These are phyloP conservation scores for Lasius fuliginosus DNA, from an alignment of 2,888 invertebrate genomes.

Conservation along the genomic window DNA sequence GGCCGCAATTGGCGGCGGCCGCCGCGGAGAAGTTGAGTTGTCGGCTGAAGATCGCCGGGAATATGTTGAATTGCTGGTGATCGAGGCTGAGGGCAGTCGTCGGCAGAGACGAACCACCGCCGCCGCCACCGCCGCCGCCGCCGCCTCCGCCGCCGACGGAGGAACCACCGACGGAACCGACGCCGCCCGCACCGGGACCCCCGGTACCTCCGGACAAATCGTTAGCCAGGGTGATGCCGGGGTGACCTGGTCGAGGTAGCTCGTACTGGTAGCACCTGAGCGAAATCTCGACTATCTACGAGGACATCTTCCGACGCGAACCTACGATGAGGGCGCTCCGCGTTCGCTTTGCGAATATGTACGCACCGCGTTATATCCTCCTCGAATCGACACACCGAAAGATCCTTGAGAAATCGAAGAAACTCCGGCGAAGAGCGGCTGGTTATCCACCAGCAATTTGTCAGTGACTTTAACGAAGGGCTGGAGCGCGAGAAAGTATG, in stretches of 20 bases:
- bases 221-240: conserved; percentile 86
- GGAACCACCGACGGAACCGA: conserved; percentile 94
- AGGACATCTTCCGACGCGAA: conserved; percentile 68
- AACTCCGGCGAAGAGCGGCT: background rate
- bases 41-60: conserved; percentile 96
- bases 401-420: background rate
- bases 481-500: background rate
- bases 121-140: conserved; percentile 89
- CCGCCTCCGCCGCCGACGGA: conserved; percentile 88
- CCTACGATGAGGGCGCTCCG: conserved; percentile 38
- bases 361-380: conserved; percentile 9
- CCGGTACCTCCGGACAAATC: conserved; percentile 84
- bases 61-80: conserved; percentile 96
- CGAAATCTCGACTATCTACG: conserved; percentile 62
- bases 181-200: conserved; percentile 88
- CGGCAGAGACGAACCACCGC: conserved; percentile 84
- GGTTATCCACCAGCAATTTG: background rate
- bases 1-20: conserved; percentile 88
- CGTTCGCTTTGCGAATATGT: conserved; percentile 28
- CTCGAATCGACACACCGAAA: background rate
- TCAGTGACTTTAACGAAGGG: conserved; percentile 46
- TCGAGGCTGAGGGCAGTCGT: conserved; percentile 88
- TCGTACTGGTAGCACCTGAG: conserved; percentile 49
- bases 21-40: conserved; percentile 93
- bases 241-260: conserved; percentile 80